phyloP scores from a whole-genome alignment of 2,113 vertebrate genomes.

The Arothron firmamentum region DNA sequence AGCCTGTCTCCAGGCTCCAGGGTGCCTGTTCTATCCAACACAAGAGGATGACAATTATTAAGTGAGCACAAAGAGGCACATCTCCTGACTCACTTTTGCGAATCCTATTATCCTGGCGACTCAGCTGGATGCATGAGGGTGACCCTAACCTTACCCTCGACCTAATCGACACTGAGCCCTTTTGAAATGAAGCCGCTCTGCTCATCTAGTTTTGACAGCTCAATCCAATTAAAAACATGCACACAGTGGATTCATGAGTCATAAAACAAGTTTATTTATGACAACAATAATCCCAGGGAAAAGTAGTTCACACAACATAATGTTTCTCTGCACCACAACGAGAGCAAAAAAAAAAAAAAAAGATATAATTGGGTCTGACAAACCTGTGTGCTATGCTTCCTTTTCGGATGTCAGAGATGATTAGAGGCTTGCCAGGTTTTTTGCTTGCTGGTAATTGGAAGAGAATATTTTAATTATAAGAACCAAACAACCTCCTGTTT shows the following conservation, averaged over 20 bases:
- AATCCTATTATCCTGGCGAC: conserved; percentile 54
- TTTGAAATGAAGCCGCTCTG: conserved; percentile 38
- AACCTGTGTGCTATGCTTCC: conserved; percentile 97
- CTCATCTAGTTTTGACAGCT: conserved; percentile 55
- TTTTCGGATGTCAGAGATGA: conserved; percentile 96
- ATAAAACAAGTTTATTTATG: conserved; percentile 21
- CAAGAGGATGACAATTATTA: conserved; percentile 37
- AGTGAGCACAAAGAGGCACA: conserved; percentile 7
- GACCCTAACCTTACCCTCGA: conserved; percentile 55
- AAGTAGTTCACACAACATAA: not conserved
- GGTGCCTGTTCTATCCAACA: conserved; percentile 85
- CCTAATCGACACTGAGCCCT: conserved; percentile 49
- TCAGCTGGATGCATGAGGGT: conserved; percentile 40
- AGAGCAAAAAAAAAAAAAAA: not conserved
- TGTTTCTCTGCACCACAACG: not conserved
- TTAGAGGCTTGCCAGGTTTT: conserved; percentile 88
- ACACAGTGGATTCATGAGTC: conserved; percentile 23
- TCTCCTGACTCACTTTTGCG: conserved; percentile 35
- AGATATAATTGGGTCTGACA: conserved; percentile 21
- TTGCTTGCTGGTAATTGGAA: conserved; percentile 80
- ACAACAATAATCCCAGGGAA: conserved; percentile 17
- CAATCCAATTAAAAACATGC: conserved; percentile 56
- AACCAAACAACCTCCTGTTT: not conserved
- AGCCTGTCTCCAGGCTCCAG: conserved; percentile 94
- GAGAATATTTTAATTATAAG: not conserved